These are phyloP conservation scores for Macrobrachium rosenbergii DNA, from an alignment of 1,140 invertebrate genomes.

Conservation along the genomic window DNA sequence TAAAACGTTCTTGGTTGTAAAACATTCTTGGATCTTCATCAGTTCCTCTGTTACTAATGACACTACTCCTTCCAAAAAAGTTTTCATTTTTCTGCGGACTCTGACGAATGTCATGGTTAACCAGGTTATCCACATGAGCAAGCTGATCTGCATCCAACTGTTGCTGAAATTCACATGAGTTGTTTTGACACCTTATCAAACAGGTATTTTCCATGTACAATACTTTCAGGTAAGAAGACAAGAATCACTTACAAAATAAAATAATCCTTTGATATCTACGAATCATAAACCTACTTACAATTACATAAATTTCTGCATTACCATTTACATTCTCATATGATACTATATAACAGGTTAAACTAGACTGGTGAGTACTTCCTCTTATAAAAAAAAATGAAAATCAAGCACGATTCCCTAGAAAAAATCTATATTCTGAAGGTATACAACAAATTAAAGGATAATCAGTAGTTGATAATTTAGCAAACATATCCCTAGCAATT, in stretches of 20 bases:
- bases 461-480: too few species aligned
- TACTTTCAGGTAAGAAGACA: constrained; percentile 4
- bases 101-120: constrained; percentile 29
- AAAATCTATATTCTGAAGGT: too few species aligned
- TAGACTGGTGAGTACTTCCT: too few species aligned
- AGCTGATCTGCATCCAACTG: constrained; percentile 36
- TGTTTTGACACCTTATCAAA: constrained; percentile 21
- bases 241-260: constrained; percentile 2
- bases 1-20: constrained; percentile 7
- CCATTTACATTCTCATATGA: too few species aligned
- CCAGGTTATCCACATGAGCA: constrained; percentile 35
- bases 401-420: too few species aligned
- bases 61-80: constrained; percentile 24
- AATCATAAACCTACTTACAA: too few species aligned
- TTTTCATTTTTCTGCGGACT: constrained; percentile 15
- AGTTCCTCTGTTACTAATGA: background rate
- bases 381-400: too few species aligned
- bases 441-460: too few species aligned
- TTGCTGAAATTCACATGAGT: constrained; percentile 35
- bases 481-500: too few species aligned
- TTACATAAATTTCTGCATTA: too few species aligned
- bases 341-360: too few species aligned
- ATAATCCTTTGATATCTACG: background rate
- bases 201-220: background rate
- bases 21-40: background rate